phyloP scores from a whole-genome alignment of 2,888 invertebrate species.

The Melolontha melolontha region DNA sequence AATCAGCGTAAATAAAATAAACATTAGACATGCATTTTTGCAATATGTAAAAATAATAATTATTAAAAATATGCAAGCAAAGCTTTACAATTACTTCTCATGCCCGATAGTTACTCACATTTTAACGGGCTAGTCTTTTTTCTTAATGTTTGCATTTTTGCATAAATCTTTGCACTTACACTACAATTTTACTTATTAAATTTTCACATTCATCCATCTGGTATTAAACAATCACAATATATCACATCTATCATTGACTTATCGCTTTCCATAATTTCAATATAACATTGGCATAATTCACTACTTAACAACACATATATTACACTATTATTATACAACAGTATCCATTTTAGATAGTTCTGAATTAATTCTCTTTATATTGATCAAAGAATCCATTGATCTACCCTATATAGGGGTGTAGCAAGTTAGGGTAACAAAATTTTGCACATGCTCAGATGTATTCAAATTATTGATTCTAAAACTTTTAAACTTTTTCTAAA shows the following conservation, averaged over 20 bases:
- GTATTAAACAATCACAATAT: constrained; percentile 56
- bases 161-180: constrained; percentile 36
- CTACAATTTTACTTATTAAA: constrained; percentile 44
- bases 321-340: constrained; percentile 29
- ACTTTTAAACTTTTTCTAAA: constrained; percentile 40
- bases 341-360: constrained; percentile 42
- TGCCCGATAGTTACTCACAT: constrained; percentile 77
- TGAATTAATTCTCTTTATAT: constrained; percentile 56
- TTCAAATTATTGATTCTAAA: constrained; percentile 47
- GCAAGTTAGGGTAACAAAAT: constrained; percentile 53
- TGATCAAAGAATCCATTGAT: constrained; percentile 62
- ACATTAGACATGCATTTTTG: too few species aligned
- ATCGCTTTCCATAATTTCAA: constrained; percentile 51
- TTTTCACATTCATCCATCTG: constrained; percentile 53
- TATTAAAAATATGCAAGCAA: constrained; percentile 5
- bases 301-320: constrained; percentile 35
- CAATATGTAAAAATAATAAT: background rate
- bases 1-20: too few species aligned
- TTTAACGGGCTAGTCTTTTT: constrained; percentile 95
- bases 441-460: constrained; percentile 55
- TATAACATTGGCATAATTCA: constrained; percentile 27
- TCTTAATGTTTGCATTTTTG: constrained; percentile 87
- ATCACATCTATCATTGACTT: constrained; percentile 56
- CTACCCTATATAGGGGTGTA: constrained; percentile 58
- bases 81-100: constrained; percentile 4